Evolutionary conservation across 2,113 vertebrate species (phyloP).

Genomic region (Vombatus ursinus): DNA sequence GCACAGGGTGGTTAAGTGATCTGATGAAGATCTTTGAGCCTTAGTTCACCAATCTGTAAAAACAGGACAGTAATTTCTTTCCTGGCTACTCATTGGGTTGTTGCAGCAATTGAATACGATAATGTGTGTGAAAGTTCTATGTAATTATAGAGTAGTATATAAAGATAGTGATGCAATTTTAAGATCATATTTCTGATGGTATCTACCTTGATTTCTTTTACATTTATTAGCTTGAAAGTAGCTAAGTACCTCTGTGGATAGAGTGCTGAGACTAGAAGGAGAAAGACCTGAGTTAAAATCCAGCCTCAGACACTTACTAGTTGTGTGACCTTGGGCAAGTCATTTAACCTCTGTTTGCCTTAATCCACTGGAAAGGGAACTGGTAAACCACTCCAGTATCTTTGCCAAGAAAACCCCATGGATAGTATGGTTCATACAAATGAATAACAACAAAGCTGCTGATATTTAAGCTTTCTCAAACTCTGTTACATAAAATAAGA

Average conservation of each 20-base stretch:
- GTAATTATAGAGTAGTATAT: neutral
- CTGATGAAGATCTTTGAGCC: neutral
- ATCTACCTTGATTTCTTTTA: neutral
- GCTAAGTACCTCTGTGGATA: neutral
- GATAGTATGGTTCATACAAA: too few species aligned
- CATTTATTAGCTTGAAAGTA: neutral
- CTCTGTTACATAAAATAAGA: too few species aligned
- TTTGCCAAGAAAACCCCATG: neutral
- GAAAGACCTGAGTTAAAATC: neutral
- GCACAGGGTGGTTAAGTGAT: neutral
- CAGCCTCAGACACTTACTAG: neutral
- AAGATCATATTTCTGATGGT: neutral
- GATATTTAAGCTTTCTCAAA: too few species aligned
- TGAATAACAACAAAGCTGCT: too few species aligned
- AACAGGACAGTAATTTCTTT: neutral
- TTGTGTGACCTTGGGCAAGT: neutral
- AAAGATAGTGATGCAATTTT: neutral
- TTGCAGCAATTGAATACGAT: neutral
- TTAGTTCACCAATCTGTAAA: too few species aligned
- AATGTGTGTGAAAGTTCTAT: neutral
- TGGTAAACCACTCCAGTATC: neutral
- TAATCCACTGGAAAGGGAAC: neutral
- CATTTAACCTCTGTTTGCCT: neutral
- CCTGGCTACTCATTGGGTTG: neutral
- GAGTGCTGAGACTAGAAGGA: neutral